Evolutionary conservation across 1,140 invertebrate genomes (phyloP), one percentile per base, ranked within the genome.

Genomic region (Archegozetes longisetosus): DNA sequence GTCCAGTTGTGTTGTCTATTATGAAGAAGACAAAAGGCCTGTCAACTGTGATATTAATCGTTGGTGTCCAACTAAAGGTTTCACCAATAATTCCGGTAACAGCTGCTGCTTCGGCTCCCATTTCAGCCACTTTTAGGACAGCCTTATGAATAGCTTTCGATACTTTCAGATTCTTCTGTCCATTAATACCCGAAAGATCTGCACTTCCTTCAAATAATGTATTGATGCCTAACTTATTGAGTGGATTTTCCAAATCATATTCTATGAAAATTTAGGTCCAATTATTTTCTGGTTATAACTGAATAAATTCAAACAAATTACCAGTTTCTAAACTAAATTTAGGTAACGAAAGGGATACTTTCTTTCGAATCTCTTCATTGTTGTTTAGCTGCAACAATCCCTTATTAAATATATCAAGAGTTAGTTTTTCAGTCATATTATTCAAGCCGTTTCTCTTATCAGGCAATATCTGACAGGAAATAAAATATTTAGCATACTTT

Each of bases 41-140:
- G 32, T 40, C 32, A 6, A 40, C 32, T 40, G 6, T 40, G 32
- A 40, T 17, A 6, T 40, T 17, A 40, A 40, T 17, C 32, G 32
- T 6, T 17, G 32, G 32, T 40, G 17, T 40, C 32, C 32, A 40
- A 40, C 6, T 40, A 17, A 9, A 17, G 17, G 32, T 6, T 25
- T 48, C 32, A 50, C 29, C 6, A 13, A 60, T 24, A 6, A 59
- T 22, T n/a, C 50, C 53, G 60, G 86, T 86, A 9, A 82, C 80
- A 0, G 82, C 84, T 9, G 80, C 74, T 9, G 85, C 85, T 25
- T 81, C 76, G 14, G 82, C 86, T 26, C 86, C 86, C 66, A 84
- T 76, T 70, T 89, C 86, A 60, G 82, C 82, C 0, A 89, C 82
- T 66, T 86, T 82, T 66, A 90, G 84, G 64, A 80, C 79, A n/a